Evolutionary conservation across 2,797 vertebrate species (phyloP).

Genomic region (Erithacus rubecula): DNA sequence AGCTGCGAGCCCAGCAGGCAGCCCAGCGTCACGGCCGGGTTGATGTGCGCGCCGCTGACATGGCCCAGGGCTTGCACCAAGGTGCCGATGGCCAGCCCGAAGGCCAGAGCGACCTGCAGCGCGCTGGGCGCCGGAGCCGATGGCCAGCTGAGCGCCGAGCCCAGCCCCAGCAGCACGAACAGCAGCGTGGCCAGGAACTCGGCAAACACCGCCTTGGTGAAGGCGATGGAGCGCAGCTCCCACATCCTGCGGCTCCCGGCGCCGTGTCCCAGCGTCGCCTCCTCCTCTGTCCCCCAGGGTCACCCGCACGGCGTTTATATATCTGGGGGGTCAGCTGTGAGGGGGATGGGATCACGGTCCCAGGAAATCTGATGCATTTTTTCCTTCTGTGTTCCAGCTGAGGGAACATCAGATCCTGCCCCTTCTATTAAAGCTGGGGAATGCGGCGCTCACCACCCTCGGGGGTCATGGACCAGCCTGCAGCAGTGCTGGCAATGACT

Average conservation of each 20-base stretch:
- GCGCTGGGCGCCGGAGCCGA: not conserved
- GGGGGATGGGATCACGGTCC: slow-evolving; percentile 10
- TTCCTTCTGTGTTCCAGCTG: slow-evolving; percentile 48
- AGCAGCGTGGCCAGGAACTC: not conserved
- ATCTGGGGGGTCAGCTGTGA: not conserved
- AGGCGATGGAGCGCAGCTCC: not conserved
- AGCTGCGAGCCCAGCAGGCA: not conserved
- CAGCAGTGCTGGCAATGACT: not conserved
- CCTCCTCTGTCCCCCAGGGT: not conserved
- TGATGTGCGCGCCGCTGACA: not conserved
- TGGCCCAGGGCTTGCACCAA: not conserved
- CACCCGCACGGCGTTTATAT: not conserved
- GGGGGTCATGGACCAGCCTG: not conserved
- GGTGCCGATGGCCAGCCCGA: not conserved
- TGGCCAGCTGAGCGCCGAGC: not conserved
- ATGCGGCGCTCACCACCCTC: not conserved
- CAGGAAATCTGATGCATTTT: slow-evolving; percentile 33
- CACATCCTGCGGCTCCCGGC: not conserved
- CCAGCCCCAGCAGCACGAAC: not conserved
- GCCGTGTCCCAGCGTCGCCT: no score
- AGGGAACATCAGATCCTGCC: slow-evolving; percentile 43
- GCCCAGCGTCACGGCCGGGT: not conserved
- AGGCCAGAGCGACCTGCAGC: not conserved
- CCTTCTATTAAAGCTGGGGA: not conserved
- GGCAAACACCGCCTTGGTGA: not conserved